These are phyloP conservation scores for Eumerus sabulonum DNA, from an alignment of 2,888 invertebrate genomes.

Conservation along the genomic window DNA sequence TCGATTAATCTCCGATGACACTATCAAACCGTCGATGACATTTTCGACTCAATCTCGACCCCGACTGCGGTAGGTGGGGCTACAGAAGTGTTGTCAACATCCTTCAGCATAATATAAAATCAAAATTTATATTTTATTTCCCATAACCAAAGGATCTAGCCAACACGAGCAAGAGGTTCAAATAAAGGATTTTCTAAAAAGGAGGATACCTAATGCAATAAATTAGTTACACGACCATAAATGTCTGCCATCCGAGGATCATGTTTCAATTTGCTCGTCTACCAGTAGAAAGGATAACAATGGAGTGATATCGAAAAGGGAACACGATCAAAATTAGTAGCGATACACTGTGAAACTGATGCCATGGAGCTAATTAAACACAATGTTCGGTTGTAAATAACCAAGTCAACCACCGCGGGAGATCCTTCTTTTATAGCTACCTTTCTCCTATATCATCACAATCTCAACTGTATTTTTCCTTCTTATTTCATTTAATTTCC, in stretches of 20 bases:
- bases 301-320: neutral
- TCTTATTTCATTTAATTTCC: slow-evolving; percentile 4
- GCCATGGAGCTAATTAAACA: slow-evolving; percentile 57
- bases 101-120: slow-evolving; percentile 27
- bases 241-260: slow-evolving; percentile 42
- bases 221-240: slow-evolving; percentile 54
- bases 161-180: too few species aligned
- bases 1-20: slow-evolving; percentile 2
- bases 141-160: slow-evolving; percentile 10
- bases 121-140: slow-evolving; percentile 24
- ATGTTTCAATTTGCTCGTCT: slow-evolving; percentile 64
- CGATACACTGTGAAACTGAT: neutral
- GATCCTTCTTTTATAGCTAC: slow-evolving; percentile 60
- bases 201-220: slow-evolving; percentile 46
- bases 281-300: slow-evolving; percentile 24
- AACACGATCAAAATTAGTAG: too few species aligned
- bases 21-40: too few species aligned
- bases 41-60: slow-evolving; percentile 9
- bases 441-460: slow-evolving; percentile 54
- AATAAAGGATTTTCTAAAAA: slow-evolving; percentile 19
- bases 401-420: slow-evolving; percentile 53
- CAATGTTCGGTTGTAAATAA: slow-evolving; percentile 60
- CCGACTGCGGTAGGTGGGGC: slow-evolving; percentile 66
- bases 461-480: slow-evolving; percentile 37
- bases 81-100: slow-evolving; percentile 68